Base-by-base conservation (phyloP, 2,888 invertebrate species). In the Disparrhopalites patrizii region DNA sequence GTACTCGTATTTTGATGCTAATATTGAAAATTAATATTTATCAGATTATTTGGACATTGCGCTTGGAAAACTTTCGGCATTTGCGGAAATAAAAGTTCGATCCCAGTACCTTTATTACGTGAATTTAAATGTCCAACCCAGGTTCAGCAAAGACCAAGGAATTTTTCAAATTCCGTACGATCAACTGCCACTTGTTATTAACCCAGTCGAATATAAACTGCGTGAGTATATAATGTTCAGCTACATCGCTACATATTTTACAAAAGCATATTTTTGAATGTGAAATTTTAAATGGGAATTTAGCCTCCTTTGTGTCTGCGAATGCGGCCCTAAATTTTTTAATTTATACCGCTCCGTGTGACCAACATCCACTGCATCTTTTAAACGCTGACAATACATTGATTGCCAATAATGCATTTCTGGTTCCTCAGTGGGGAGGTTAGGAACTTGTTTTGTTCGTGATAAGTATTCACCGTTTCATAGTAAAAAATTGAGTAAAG, bases 41-140 rank as follows among this genome's bases (percentile, higher is more conserved):
- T 15, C 81, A 91, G 91, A 85, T 62, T 91, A 90, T 79, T 81
- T 95, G 67, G 84, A 86, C 36, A 89, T 91, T 0, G 89, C 93
- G 74, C 80, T 91, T 54, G 81, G 85, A 13, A 85, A 87, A 69
- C 77, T 94, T 57, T 83, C 84, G 7, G 81, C 85, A 0, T 82
- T 92, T 25, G 88, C 90, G 56, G 86, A 90, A 77, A 89, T 93
- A 77, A 87, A 87, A 0, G 82, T 94, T 0, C 91, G 91, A 78
- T 92, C 93, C 0, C 95, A 96, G 79, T 90, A 92, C 86, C 82
- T 94, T 57, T 91, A 91, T 79, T 85, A 91, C 64, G 82, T 91
- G 3, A 86, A 90, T 55, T 83, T 95, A 62, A 88, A 90, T 65
- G 87, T 90, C 7, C 83, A 85, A 67, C 86, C 90, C 0, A 85